Percentiles rank a stretch among this genome's conserved stretches.
Evolutionary conservation across 1,140 invertebrate genomes (phyloP).

Genomic region (Planococcus citri): DNA sequence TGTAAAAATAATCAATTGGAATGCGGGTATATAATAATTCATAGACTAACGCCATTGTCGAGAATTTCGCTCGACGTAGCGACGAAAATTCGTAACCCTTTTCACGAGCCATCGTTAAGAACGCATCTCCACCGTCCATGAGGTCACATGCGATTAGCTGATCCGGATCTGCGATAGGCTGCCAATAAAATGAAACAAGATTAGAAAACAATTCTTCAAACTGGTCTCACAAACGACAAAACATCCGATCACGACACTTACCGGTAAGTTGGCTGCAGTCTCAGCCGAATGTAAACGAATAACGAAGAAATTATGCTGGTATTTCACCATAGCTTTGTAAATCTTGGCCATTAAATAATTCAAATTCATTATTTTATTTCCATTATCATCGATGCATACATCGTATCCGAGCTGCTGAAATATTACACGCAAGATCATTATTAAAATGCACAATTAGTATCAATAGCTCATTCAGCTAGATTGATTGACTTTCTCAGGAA

Average conservation of each 20-base stretch:
- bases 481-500: not conserved
- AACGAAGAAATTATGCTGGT: constrained; percentile 99
- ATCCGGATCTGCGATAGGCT: constrained; percentile 91
- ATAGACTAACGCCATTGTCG: constrained; percentile 93
- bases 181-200: constrained; percentile 29
- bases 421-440: too few species aligned
- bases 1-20: constrained; percentile 91
- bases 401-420: constrained; percentile 43
- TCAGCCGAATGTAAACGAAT: constrained; percentile 91
- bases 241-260: too few species aligned
- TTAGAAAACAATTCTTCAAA: constrained; percentile 21
- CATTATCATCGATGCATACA: constrained; percentile 76
- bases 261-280: constrained; percentile 78
- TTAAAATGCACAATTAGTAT: not conserved
- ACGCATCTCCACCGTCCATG: constrained; percentile 99
- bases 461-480: constrained; percentile 22
- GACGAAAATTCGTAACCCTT: constrained; percentile 99
- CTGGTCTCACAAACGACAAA: too few species aligned
- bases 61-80: constrained; percentile 85
- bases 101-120: constrained; percentile 95
- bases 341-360: constrained; percentile 96
- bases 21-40: constrained; percentile 98
- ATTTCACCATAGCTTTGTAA: constrained; percentile 97
- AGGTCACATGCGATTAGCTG: constrained; percentile 89
- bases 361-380: constrained; percentile 94